Evolutionary conservation across 2,888 invertebrate genomes (phyloP), one percentile per base, ranked within the genome.

Genomic region (Scotopteryx bipunctaria): DNA sequence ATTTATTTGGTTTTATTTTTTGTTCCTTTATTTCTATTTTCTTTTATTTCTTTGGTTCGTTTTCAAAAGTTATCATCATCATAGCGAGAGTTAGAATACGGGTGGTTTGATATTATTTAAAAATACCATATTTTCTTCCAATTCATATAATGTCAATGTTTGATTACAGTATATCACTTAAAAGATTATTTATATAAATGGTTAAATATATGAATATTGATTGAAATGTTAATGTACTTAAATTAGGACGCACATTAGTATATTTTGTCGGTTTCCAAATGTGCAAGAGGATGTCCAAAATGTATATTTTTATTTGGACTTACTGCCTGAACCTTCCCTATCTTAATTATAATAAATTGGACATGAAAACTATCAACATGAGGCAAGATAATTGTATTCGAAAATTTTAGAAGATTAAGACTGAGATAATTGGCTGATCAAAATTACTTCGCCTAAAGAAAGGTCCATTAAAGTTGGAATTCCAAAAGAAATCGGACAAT

Each of bases 391-490:
- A 55, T 47, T 49, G 74, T 73, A 76, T 73, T 78, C 73, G 70
- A 71, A 70, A 68, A 69, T 82, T 85, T 81, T n/a, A n/a, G 82
- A 89, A 85, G 87, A 86, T 82, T 86, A 89, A 90, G 89, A 90
- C 89, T 90, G 89, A 89, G 77, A 83, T 77, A 79, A 76, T 81
- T 77, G 84, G 86, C 81, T 80, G 73, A 78, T 74, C 72, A 68
- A 74, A 71, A 73, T 64, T 45, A 43, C 68, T 61, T 72, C 66
- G 76, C 76, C 76, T 57, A 37, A 48, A 50, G 17, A 49, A 49
- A 45, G 58, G 60, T 50, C 49, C 53, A 55, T 54, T 48, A 52
- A 36, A 46, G 35, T 35, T 45, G 25, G 42, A 55, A 44, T 44
- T 27, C 15, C 31, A 40, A 36, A 42, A 35, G 27, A 25, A 51